Conservation (phyloP, 2,113 vertebrate genomes). For the Peromyscus californicus region DNA sequence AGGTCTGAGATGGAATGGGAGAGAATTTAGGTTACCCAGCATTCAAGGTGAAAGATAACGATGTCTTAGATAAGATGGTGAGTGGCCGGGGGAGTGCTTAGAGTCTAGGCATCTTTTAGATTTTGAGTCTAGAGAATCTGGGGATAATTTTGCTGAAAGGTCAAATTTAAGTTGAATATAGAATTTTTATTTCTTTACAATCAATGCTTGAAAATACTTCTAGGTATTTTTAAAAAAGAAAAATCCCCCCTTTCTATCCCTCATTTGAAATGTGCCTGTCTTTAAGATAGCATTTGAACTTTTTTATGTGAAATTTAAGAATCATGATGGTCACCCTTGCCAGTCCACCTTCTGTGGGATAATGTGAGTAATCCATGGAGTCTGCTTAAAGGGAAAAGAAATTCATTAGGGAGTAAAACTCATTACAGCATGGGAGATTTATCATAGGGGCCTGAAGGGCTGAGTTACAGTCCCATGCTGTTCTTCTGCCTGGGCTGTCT, state of each 20-base stretch:
- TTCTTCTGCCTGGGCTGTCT: too few species aligned
- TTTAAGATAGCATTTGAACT: background rate
- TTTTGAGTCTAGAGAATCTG: background rate
- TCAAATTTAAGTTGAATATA: background rate
- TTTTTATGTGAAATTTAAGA: background rate
- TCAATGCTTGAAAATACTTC: background rate
- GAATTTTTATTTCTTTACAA: constrained; percentile 33
- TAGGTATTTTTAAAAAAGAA: background rate
- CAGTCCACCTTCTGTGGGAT: background rate
- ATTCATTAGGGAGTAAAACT: too few species aligned
- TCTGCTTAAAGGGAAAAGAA: too few species aligned
- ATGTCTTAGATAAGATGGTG: background rate
- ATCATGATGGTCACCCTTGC: background rate
- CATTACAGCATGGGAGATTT: too few species aligned
- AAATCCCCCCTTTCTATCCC: background rate
- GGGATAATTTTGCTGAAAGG: background rate
- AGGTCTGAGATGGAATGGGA: background rate
- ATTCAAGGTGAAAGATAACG: background rate
- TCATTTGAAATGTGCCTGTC: constrained; percentile 14
- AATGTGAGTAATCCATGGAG: too few species aligned
- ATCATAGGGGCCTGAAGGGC: too few species aligned
- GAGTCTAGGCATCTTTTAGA: constrained; percentile 2
- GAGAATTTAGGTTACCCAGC: background rate
- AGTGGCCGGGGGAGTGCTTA: background rate
- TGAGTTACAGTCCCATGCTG: too few species aligned